phyloP scores from a whole-genome alignment of 2,888 invertebrate species.

The Drosophila atripex region DNA sequence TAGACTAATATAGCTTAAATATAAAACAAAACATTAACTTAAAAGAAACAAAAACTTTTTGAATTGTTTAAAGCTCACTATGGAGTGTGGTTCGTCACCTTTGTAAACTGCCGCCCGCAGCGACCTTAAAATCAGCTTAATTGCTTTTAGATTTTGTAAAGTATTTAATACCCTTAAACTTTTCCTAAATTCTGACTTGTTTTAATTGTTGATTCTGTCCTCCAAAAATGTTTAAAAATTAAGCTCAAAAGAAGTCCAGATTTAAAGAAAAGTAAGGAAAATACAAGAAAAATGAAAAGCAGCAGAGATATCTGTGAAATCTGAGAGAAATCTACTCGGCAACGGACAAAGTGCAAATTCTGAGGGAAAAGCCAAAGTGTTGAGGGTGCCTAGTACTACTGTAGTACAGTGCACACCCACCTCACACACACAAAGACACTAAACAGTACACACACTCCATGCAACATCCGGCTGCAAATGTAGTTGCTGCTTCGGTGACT shows the following conservation, averaged over 20 bases:
- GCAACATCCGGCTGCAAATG: conserved; percentile 46
- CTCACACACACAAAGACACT: neutral
- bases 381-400: conserved; percentile 13
- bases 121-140: too few relatives aligned
- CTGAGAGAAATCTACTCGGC: conserved; percentile 16
- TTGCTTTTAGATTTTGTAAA: too few relatives aligned
- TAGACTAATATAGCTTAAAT: too few relatives aligned
- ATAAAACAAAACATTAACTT: too few relatives aligned
- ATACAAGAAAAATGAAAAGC: neutral
- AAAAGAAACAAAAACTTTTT: too few relatives aligned
- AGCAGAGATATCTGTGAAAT: conserved; percentile 22
- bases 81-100: too few relatives aligned
- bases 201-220: too few relatives aligned
- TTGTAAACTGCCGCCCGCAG: too few relatives aligned
- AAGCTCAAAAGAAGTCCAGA: neutral
- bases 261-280: neutral
- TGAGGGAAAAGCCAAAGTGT: conserved; percentile 1
- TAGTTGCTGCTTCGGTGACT: conserved; percentile 74
- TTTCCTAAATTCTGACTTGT: too few relatives aligned
- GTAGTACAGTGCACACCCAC: conserved; percentile 28
- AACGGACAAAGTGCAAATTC: neutral
- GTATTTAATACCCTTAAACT: too few relatives aligned
- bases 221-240: neutral
- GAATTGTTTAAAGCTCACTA: too few relatives aligned
- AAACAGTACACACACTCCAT: neutral